Conservation (phyloP, 1,140 invertebrate genomes). For the Drosophila navojoa region DNA sequence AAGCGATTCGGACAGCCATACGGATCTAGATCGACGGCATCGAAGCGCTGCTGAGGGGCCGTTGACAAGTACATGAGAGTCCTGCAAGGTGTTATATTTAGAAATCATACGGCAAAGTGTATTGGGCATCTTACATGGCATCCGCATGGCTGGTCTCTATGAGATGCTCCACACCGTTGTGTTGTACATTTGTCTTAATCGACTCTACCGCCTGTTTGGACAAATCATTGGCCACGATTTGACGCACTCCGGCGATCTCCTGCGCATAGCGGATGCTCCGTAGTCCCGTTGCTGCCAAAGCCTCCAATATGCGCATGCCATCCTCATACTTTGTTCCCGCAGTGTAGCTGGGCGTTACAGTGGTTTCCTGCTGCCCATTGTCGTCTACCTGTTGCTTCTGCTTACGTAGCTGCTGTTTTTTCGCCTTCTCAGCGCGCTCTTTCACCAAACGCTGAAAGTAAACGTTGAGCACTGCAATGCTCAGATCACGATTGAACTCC, state of each 20-base stretch:
- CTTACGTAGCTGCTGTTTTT: conserved; percentile 57
- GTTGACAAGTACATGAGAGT: conserved; percentile 93
- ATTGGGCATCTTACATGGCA: conserved; percentile 88
- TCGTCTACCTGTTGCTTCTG: conserved; percentile 27
- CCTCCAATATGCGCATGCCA: conserved; percentile 93
- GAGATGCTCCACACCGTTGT: conserved; percentile 91
- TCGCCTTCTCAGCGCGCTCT: conserved; percentile 58
- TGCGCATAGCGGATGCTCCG: conserved; percentile 98
- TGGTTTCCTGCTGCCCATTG: neutral
- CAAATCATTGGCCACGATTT: conserved; percentile 97
- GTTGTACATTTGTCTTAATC: conserved; percentile 92
- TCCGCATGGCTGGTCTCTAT: conserved; percentile 91
- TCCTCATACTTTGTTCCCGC: conserved; percentile 83
- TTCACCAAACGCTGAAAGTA: conserved; percentile 85
- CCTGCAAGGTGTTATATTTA: conserved; percentile 83
- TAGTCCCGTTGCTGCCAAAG: conserved; percentile 95
- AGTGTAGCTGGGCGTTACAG: conserved; percentile 19
- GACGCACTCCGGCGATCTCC: conserved; percentile 92
- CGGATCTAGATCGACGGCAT: conserved; percentile 98
- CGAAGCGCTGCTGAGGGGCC: conserved; percentile 88
- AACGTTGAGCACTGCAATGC: conserved; percentile 87
- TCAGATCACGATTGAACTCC: conserved; percentile 98
- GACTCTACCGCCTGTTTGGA: conserved; percentile 93
- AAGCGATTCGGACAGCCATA: conserved; percentile 98
- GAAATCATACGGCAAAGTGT: too few species aligned